phyloP scores from a whole-genome alignment of 2,888 invertebrate genomes.

The Limnephilus auricula region DNA sequence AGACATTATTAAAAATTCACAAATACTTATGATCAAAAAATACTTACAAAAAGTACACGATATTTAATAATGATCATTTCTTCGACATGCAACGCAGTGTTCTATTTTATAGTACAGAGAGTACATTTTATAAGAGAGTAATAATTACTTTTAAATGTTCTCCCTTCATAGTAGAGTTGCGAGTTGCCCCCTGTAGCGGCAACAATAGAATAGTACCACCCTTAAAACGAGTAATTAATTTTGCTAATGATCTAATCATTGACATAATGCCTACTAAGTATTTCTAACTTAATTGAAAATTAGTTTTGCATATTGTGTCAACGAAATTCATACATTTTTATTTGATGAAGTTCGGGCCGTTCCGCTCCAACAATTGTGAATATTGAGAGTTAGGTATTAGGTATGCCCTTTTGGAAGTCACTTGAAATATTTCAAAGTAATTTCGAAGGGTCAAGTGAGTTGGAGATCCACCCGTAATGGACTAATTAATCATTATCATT shows the following conservation, averaged over 20 bases:
- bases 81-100: background rate
- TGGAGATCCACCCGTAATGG: background rate
- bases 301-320: background rate
- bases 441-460: conserved; percentile 24
- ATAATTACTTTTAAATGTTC: background rate
- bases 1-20: too few relatives aligned
- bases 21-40: too few relatives aligned
- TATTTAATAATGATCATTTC: too few relatives aligned
- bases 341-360: background rate
- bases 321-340: background rate
- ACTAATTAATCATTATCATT: conserved; percentile 38
- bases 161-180: background rate
- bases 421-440: conserved; percentile 29
- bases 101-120: too few relatives aligned
- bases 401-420: background rate
- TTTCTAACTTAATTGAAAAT: background rate
- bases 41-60: too few relatives aligned
- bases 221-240: background rate
- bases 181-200: background rate
- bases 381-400: background rate
- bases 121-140: background rate
- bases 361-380: background rate
- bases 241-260: background rate
- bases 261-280: background rate
- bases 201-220: background rate